These are phyloP conservation scores for Hirudinaria manillensis DNA, from an alignment of 2,888 invertebrate genomes.

Conservation along the genomic window DNA sequence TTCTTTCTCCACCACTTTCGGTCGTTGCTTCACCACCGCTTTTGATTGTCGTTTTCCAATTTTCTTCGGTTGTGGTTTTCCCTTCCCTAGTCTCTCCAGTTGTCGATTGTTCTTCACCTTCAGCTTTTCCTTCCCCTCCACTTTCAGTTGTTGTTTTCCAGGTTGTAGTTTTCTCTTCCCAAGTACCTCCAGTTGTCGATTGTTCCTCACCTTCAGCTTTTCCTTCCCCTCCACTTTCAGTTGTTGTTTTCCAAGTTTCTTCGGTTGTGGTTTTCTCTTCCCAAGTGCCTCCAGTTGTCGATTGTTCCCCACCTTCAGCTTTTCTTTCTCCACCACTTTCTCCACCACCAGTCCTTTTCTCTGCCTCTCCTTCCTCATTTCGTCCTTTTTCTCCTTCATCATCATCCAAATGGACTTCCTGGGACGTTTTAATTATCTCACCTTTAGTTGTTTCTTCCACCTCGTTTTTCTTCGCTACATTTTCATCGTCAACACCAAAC, in stretches of 20 bases:
- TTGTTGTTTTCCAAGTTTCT: neutral
- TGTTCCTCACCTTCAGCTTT: too few species aligned
- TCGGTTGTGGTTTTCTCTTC: too few species aligned
- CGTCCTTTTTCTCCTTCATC: slow-evolving; percentile 6
- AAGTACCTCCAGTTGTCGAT: too few species aligned
- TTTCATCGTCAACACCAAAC: too few species aligned
- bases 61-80: neutral
- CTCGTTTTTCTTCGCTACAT: too few species aligned
- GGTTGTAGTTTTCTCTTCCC: neutral
- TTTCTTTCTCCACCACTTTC: neutral
- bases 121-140: neutral
- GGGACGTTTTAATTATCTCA: neutral
- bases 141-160: neutral
- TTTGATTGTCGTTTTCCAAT: neutral
- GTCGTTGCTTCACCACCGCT: neutral
- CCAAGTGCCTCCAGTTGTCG: neutral
- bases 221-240: neutral
- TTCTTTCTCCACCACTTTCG: neutral
- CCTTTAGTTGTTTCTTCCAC: neutral
- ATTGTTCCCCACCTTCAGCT: neutral
- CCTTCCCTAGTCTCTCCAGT: neutral
- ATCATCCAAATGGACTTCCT: neutral
- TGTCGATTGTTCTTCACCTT: neutral
- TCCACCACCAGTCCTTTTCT: neutral
- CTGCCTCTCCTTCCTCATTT: neutral